Percentiles rank a stretch among this genome's conserved stretches.
phyloP scores from a whole-genome alignment of 1,140 invertebrate species.

The Scaptomyza graminum region DNA sequence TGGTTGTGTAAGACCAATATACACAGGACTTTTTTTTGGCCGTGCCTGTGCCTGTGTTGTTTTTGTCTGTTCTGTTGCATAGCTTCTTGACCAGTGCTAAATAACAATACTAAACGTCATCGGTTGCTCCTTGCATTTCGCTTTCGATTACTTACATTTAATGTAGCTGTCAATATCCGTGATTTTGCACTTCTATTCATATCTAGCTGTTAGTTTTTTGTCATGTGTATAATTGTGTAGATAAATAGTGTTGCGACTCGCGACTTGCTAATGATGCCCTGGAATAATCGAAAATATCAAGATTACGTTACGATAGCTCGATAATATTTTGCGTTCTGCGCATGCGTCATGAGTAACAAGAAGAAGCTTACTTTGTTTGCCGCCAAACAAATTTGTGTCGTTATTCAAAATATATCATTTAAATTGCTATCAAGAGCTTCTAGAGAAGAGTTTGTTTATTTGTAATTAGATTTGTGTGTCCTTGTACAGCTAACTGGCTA shows the following conservation, averaged over 20 bases:
- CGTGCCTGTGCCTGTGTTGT: constrained; percentile 36
- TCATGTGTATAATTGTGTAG: constrained; percentile 9
- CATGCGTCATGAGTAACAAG: constrained; percentile 8
- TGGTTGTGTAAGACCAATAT: constrained; percentile 52
- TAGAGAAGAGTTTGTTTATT: too few relatives aligned
- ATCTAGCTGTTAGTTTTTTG: constrained; percentile 21
- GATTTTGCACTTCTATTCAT: constrained; percentile 33
- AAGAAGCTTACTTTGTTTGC: constrained; percentile 9
- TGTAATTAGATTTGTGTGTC: too few relatives aligned
- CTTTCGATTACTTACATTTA: constrained; percentile 30
- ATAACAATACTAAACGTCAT: neutral
- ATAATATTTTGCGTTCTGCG: neutral
- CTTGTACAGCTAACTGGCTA: too few relatives aligned
- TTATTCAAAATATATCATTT: too few relatives aligned
- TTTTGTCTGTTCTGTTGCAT: constrained; percentile 40
- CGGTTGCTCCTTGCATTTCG: neutral
- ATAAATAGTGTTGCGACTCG: constrained; percentile 13
- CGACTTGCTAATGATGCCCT: constrained; percentile 7
- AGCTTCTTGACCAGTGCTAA: constrained; percentile 35
- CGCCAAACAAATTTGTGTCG: neutral
- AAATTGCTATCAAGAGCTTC: too few relatives aligned
- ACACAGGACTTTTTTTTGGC: constrained; percentile 21
- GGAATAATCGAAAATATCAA: constrained; percentile 11
- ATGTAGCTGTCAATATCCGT: constrained; percentile 16
- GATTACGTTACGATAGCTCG: constrained; percentile 13